These are phyloP conservation scores for Quiscalus mexicanus DNA, from an alignment of 2,113 vertebrate genomes.

Conservation along the genomic window DNA sequence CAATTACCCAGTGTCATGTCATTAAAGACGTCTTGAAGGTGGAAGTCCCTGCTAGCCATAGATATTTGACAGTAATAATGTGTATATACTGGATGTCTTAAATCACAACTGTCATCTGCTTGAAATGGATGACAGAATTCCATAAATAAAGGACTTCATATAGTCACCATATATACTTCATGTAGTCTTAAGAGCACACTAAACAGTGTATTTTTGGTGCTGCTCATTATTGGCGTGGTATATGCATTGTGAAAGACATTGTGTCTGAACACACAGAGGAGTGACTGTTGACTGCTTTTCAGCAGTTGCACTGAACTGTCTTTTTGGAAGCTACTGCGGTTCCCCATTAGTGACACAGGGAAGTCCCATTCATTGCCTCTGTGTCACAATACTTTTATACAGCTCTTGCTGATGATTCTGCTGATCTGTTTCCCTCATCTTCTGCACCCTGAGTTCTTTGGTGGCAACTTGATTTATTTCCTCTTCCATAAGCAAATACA, in stretches of 20 bases:
- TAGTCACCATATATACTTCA: no score
- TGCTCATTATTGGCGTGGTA: not conserved
- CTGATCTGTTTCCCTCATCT: not conserved
- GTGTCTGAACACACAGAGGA: not conserved
- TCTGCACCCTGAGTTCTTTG: not conserved
- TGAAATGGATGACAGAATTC: not conserved
- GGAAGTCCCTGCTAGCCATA: not conserved
- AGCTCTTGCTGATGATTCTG: not conserved
- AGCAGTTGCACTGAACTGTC: not conserved
- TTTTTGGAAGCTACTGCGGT: not conserved
- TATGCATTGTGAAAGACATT: not conserved
- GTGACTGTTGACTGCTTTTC: not conserved
- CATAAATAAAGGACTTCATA: not conserved
- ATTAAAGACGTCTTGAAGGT: not conserved
- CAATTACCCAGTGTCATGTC: not conserved
- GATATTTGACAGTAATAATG: not conserved
- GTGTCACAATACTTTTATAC: not conserved
- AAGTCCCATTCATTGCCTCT: not conserved
- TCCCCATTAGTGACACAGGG: not conserved
- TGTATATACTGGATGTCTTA: not conserved
- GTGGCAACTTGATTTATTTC: not conserved
- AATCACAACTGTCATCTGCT: not conserved
- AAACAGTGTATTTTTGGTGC: fast-evolving
- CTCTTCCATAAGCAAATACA: not conserved
- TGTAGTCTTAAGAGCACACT: not conserved